Evolutionary conservation across 2,797 vertebrate species (phyloP), one percentile per base, ranked within the genome.

Genomic region (Botia almorhae): DNA sequence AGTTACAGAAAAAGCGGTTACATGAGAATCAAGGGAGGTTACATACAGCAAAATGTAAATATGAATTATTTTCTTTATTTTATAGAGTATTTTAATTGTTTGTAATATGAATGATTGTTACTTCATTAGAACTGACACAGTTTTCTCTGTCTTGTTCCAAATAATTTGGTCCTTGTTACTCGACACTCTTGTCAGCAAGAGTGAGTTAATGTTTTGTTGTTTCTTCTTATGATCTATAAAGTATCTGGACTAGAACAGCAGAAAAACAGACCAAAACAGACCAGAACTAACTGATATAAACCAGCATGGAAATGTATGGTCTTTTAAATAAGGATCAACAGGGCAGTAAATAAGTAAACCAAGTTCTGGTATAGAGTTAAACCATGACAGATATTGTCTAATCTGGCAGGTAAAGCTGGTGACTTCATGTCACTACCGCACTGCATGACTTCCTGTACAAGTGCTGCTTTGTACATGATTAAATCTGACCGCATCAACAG

Each of bases 401-500:
- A 50, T 14, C 58, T n/a, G 76, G 76, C 76, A 78, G 76, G 56
- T 55, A 33, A 71, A 78, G 58, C 77, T 79, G 69, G 58, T 79
- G 29, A 64, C 76, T 61, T 69, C n/a, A 50, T 7, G 26, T 39
- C 58, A 71, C 46, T 19, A 63, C 4, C 13, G 56, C 69, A 79
- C 39, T 29, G 69, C 13, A 69, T 33, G 48, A 65, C 16, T 46
- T 69, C 19, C 55, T 39, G 17, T 70, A 78, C 4, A 29, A 29
- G 29, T 29, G 29, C 4, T 29, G 29, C 29, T 29, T 29, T 29
- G 29, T 29, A 29, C 29, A 29, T 1, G 8, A 68, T 43, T 61
- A 16, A 17, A 60, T 33, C 23, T 46, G 4, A 33, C 33, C 5
- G 36, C 21, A n/a, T n/a, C 7, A 58, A 58, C 56, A 70, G 11